Conservation (phyloP, 1,140 invertebrate species). For the Megalonaias nervosa region DNA sequence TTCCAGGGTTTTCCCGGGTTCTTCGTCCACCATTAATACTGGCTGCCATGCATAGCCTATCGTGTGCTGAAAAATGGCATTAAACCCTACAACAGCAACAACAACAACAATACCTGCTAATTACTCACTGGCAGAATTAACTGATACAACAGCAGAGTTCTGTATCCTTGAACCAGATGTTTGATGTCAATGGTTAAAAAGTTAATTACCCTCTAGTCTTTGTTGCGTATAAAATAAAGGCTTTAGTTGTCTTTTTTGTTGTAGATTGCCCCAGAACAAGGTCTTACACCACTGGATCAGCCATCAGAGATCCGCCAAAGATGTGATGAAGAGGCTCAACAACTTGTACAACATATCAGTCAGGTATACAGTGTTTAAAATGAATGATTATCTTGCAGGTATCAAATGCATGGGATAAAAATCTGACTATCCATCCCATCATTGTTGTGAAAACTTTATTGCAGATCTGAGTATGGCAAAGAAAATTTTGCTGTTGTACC, state of each 20-base stretch:
- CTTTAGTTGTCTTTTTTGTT: conserved; percentile 1
- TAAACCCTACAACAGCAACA: no score
- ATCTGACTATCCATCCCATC: no score
- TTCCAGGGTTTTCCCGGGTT: no score
- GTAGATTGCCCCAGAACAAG: conserved; percentile 87
- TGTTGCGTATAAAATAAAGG: not conserved
- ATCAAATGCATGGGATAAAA: not conserved
- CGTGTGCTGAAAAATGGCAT: no score
- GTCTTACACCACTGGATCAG: conserved; percentile 88
- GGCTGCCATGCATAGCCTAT: no score
- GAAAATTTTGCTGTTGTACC: no score
- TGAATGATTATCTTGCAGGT: not conserved
- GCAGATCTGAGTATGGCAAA: no score
- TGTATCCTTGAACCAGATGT: not conserved
- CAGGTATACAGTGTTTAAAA: conserved; percentile 44
- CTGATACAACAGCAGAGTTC: not conserved
- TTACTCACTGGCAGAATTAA: not conserved
- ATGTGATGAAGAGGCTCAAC: conserved; percentile 86
- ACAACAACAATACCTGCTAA: no score
- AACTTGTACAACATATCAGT: conserved; percentile 86
- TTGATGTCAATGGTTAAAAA: not conserved
- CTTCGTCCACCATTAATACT: no score
- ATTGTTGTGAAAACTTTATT: no score
- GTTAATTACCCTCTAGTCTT: not conserved
- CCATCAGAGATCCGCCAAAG: conserved; percentile 90